A percentile compares a stretch with the other conserved stretches of the same genome.
These are phyloP conservation scores for Tipula unca DNA, from an alignment of 2,888 invertebrate species.

Conservation along the genomic window DNA sequence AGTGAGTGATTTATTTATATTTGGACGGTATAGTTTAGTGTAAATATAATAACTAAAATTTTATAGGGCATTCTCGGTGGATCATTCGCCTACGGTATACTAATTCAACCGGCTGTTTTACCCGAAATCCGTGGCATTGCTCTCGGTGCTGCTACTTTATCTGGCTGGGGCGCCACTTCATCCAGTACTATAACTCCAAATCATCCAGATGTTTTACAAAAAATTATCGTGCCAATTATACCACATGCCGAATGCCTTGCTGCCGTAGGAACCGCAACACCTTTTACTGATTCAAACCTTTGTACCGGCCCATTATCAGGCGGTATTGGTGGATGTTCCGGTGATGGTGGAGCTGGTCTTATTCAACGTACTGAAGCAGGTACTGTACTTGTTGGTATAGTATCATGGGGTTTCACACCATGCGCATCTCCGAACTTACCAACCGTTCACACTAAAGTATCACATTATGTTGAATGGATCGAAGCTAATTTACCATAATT, in stretches of 20 bases:
- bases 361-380: slow-evolving; percentile 28
- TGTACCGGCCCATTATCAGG: slow-evolving; percentile 42
- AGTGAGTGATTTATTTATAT: no score
- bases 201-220: slow-evolving; percentile 30
- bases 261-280: slow-evolving; percentile 27
- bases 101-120: slow-evolving; percentile 33
- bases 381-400: slow-evolving; percentile 39
- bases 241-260: slow-evolving; percentile 30
- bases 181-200: background rate
- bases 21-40: no score
- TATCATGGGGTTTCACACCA: slow-evolving; percentile 46
- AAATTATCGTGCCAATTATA: slow-evolving; percentile 33
- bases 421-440: slow-evolving; percentile 41
- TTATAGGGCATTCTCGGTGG: background rate
- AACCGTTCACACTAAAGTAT: slow-evolving; percentile 42
- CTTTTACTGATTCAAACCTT: slow-evolving; percentile 36
- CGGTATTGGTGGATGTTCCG: slow-evolving; percentile 42
- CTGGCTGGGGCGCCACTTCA: slow-evolving; percentile 42
- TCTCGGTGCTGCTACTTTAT: slow-evolving; percentile 34
- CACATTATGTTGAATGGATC: slow-evolving; percentile 41
- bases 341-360: slow-evolving; percentile 40
- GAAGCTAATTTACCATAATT: background rate
- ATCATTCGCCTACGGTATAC: background rate
- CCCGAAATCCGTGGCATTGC: slow-evolving; percentile 33
- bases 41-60: background rate